Conservation (phyloP, 1,140 invertebrate genomes). For the Papilio aristodemus region DNA sequence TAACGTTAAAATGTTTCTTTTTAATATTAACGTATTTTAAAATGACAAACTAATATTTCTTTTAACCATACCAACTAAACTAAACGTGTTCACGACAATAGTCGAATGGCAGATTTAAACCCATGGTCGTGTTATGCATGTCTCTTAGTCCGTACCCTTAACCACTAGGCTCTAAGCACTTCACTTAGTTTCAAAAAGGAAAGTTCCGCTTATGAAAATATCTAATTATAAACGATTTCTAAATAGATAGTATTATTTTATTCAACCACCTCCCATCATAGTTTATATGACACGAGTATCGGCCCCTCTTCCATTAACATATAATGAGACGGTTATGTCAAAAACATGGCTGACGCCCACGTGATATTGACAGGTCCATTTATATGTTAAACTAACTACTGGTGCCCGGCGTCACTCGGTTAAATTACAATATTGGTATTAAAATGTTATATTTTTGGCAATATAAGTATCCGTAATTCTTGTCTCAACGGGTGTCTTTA, state of each 20-base stretch:
- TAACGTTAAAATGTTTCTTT: no score
- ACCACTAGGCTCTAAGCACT: no score
- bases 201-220: not conserved
- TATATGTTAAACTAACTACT: not conserved
- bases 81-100: no score
- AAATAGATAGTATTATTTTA: not conserved
- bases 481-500: not conserved
- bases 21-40: no score
- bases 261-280: not conserved
- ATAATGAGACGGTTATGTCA: slow-evolving; percentile 9
- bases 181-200: not conserved
- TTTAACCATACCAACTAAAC: no score
- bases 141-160: no score
- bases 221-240: slow-evolving; percentile 31
- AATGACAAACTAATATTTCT: no score
- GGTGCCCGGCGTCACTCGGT: not conserved
- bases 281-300: not conserved
- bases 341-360: not conserved
- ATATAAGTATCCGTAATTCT: not conserved
- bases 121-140: no score
- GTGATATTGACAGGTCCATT: not conserved
- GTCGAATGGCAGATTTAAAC: no score
- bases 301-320: slow-evolving; percentile 8
- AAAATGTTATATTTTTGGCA: not conserved
- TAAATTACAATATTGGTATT: not conserved